These are phyloP conservation scores for Carassius auratus DNA, from an alignment of 2,113 vertebrate genomes.

Conservation along the genomic window DNA sequence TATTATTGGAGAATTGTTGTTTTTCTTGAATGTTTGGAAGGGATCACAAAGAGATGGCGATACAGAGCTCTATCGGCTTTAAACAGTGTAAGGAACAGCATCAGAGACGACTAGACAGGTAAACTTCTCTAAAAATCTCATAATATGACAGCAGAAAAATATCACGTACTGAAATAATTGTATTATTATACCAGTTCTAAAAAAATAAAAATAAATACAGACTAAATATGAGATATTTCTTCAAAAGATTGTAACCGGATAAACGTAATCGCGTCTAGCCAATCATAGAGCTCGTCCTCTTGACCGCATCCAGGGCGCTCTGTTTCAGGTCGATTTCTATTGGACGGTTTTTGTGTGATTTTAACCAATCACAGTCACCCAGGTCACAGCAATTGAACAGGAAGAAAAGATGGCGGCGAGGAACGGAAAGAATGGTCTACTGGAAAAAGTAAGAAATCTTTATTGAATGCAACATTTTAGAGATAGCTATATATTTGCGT, in stretches of 20 bases:
- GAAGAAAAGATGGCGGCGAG: conserved; percentile 82
- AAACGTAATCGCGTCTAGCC: background rate
- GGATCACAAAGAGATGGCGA: no score
- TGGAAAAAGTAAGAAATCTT: conserved; percentile 84
- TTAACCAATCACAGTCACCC: conserved; percentile 67
- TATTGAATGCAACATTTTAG: background rate
- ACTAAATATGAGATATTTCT: background rate
- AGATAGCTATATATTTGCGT: background rate
- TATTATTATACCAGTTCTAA: no score
- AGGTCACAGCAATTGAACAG: conserved; percentile 62
- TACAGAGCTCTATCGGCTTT: no score
- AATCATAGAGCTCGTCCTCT: background rate
- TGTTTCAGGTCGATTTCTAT: background rate
- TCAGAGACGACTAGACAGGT: no score
- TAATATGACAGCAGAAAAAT: no score
- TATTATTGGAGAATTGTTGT: no score
- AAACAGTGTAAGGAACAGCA: no score
- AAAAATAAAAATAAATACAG: background rate
- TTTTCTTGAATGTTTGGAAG: no score
- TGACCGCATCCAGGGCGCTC: background rate
- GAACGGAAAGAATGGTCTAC: conserved; percentile 82
- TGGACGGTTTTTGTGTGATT: conserved; percentile 43
- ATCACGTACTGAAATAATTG: no score
- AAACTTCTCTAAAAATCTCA: no score
- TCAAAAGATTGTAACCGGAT: no score